A percentile compares a stretch with the other conserved stretches of the same genome.
Evolutionary conservation across 1,140 invertebrate species (phyloP).

Genomic region (Harlomillsia oculata): DNA sequence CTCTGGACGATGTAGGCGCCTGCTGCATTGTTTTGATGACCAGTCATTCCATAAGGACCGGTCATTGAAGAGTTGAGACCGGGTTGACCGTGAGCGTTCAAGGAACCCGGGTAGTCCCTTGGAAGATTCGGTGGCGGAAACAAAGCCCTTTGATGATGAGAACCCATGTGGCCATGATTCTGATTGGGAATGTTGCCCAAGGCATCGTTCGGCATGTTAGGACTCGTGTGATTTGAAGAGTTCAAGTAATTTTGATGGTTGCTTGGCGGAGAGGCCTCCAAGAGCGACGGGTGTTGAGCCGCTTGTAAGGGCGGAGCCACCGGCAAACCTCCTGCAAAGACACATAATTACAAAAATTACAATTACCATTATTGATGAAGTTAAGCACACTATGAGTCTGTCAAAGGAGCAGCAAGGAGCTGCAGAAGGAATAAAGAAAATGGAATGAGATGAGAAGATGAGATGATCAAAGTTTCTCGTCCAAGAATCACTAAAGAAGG

Average conservation of each 20-base stretch:
- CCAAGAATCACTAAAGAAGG: too few species aligned
- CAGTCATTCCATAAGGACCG: slow-evolving; percentile 23
- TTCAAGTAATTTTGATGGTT: slow-evolving; percentile 28
- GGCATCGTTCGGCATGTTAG: slow-evolving; percentile 21
- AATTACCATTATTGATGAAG: too few species aligned
- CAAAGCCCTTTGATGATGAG: slow-evolving; percentile 15
- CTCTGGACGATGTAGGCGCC: slow-evolving; percentile 15
- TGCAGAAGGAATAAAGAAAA: too few species aligned
- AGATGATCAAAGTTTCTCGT: too few species aligned
- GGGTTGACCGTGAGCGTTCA: slow-evolving; percentile 4
- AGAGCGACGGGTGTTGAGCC: slow-evolving; percentile 26
- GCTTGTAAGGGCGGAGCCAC: slow-evolving; percentile 19
- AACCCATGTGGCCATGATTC: slow-evolving; percentile 10
- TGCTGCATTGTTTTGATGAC: slow-evolving; percentile 16
- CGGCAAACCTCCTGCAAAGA: slow-evolving; percentile 25
- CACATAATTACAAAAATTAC: slow-evolving; percentile 27
- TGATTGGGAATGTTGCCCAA: slow-evolving; percentile 18
- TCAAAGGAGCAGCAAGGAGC: too few species aligned
- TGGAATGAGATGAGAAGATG: too few species aligned
- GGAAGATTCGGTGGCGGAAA: slow-evolving; percentile 34
- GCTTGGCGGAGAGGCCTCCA: slow-evolving; percentile 28
- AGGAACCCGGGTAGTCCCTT: slow-evolving; percentile 11
- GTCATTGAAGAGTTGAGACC: slow-evolving; percentile 18
- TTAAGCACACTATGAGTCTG: too few species aligned
- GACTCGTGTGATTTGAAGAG: slow-evolving; percentile 19